Percentiles rank a stretch among this genome's conserved stretches.
These are phyloP conservation scores for Hystrix cristata DNA, from an alignment of 2,113 vertebrate genomes.

Conservation along the genomic window DNA sequence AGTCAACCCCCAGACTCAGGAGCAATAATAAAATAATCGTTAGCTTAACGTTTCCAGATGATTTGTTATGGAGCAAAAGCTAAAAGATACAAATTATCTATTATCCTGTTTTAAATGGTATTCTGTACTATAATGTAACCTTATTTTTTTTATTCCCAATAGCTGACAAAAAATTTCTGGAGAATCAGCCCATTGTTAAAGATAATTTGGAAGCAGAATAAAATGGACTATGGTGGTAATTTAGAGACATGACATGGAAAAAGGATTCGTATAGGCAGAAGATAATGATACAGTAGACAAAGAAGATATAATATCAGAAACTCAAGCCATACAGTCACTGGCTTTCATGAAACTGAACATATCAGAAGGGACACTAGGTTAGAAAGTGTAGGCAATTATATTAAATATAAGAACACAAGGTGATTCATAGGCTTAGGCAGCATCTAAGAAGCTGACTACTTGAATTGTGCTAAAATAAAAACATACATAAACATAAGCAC, in stretches of 20 bases:
- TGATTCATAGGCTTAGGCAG: neutral
- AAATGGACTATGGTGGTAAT: neutral
- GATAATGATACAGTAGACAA: neutral
- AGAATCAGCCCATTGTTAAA: neutral
- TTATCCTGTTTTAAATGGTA: neutral
- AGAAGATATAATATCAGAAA: constrained; percentile 7
- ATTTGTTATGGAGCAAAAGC: neutral
- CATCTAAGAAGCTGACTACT: neutral
- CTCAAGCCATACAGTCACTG: neutral
- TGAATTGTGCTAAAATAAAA: neutral
- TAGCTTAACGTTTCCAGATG: neutral
- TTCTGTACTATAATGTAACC: neutral
- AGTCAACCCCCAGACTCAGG: neutral
- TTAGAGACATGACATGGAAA: neutral
- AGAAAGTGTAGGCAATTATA: neutral
- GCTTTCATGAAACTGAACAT: constrained; percentile 8
- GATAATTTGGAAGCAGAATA: constrained; percentile 25
- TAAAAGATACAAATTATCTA: neutral
- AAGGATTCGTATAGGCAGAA: neutral
- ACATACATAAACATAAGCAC: neutral
- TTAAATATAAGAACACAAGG: constrained; percentile 23
- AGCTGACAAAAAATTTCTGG: neutral
- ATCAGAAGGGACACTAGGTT: neutral
- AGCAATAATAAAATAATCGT: neutral
- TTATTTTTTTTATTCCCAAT: neutral